Base-by-base conservation (phyloP, 2,113 vertebrate species). In the Stegostoma tigrinum region DNA sequence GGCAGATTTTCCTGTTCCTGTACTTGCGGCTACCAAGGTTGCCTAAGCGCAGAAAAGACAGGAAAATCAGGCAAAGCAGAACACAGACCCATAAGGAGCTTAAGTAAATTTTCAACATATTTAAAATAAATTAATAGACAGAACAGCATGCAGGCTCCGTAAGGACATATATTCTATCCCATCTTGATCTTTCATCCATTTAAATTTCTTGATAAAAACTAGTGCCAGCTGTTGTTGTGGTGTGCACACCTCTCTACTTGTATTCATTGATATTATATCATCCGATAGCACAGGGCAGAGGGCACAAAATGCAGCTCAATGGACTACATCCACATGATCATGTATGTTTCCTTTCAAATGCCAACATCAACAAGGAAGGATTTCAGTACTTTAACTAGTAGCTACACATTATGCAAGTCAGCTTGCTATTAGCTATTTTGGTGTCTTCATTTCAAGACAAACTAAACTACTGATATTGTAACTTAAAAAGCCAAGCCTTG, bases 401-500 rank as follows among this genome's bases (percentile, higher is more conserved):
- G 12, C 61, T 66, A 66, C n/a, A 38, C 5, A 66, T 38, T 66
- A 38, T 67, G 89, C 61, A 90, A n/a, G 61, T 93, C 64, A 66
- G 38, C 21, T 0, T 38, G 15, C 61, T 66, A 34, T 38, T 38
- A 42, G 61, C 61, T 42, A 4, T 42, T 14, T 2, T 67, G 89
- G 66, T 93, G 34, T 17, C 89, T 61, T 66, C 0, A 64, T 91
- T 91, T 91, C 61, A 61, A 91, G 23, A 21, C 23, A 86, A 42
- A 48, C 45, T 55, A n/a, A 2, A 21, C n/a, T 67, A 42, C 34
- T 23, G 64, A 34, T n/a, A 66, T n/a, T 93, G 61, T 67, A 61
- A 67, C 17, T 38, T 93, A 38, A 93, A 90, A 91, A 38, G 38
- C 38, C 80, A 83, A 83, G 61, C 66, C 89, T 93, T 93, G n/a